Conservation (phyloP, 2,797 vertebrate species). For the Malacoctenus gilli region DNA sequence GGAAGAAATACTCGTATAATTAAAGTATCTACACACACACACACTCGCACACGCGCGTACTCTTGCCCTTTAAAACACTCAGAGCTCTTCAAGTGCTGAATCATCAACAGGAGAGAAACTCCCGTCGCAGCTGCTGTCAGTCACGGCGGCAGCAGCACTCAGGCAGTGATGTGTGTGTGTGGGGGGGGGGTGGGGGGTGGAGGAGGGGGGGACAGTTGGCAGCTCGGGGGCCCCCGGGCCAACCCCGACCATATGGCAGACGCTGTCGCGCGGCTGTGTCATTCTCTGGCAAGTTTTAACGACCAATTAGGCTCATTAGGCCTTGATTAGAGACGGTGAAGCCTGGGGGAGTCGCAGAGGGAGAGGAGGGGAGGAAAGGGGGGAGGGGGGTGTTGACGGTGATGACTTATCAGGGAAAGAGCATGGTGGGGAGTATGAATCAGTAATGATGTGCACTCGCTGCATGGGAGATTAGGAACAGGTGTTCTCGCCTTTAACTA, state of each 20-base stretch:
- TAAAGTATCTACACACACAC: not conserved
- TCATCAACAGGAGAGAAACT: slow-evolving; percentile 72
- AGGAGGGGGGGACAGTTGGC: slow-evolving; percentile 76
- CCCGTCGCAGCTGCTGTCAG: slow-evolving; percentile 64
- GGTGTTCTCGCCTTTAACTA: slow-evolving; percentile 49
- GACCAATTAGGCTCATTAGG: slow-evolving; percentile 87
- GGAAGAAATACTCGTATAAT: too few relatives aligned
- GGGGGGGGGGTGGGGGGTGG: too few relatives aligned
- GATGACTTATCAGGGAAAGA: slow-evolving; percentile 68
- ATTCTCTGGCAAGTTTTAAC: slow-evolving; percentile 83
- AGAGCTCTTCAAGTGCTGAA: slow-evolving; percentile 63
- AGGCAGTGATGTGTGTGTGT: slow-evolving; percentile 60
- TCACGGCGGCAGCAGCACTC: slow-evolving; percentile 47
- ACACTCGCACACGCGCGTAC: slow-evolving; percentile 11
- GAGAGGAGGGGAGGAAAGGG: slow-evolving; percentile 1
- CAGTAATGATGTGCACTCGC: slow-evolving; percentile 56
- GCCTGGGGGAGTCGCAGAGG: slow-evolving; percentile 69
- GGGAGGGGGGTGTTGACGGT: slow-evolving; percentile 7
- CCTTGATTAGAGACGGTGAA: slow-evolving; percentile 81
- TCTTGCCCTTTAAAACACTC: slow-evolving; percentile 24
- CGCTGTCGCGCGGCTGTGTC: slow-evolving; percentile 73
- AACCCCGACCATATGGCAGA: slow-evolving; percentile 80
- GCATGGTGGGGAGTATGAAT: slow-evolving; percentile 64
- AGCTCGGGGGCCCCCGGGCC: slow-evolving; percentile 75
- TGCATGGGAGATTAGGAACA: slow-evolving; percentile 61